These are phyloP conservation scores for Oconnorella tubifera DNA, from an alignment of 2,888 invertebrate species.

Conservation along the genomic window DNA sequence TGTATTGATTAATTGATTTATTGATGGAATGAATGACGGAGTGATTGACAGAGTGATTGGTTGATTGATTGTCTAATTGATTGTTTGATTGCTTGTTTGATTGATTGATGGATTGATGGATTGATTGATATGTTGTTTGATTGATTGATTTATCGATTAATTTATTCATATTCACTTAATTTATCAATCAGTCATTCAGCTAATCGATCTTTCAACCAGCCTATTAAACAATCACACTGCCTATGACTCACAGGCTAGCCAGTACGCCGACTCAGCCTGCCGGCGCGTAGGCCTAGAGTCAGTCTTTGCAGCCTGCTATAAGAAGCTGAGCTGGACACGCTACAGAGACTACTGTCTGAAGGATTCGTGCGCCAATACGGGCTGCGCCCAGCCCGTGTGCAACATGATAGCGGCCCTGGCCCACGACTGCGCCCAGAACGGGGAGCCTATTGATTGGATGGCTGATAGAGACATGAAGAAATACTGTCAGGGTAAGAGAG, in stretches of 20 bases:
- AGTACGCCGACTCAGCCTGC: constrained; percentile 20
- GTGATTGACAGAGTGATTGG: no score
- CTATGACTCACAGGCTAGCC: constrained; percentile 21
- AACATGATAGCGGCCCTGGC: constrained; percentile 77
- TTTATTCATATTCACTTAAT: no score
- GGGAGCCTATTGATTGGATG: constrained; percentile 69
- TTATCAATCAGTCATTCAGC: no score
- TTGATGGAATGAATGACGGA: no score
- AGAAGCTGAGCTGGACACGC: constrained; percentile 20
- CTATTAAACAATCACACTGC: no score
- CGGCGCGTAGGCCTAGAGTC: constrained; percentile 14
- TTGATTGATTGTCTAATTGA: no score
- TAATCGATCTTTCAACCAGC: no score
- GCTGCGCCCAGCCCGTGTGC: constrained; percentile 26
- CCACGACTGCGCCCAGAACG: constrained; percentile 70
- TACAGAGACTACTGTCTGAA: constrained; percentile 21
- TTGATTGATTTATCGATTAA: no score
- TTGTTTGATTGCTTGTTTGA: no score
- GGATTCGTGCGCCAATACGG: constrained; percentile 24
- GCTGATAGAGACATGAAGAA: constrained; percentile 50
- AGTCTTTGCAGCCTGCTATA: constrained; percentile 15
- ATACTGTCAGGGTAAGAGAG: constrained; percentile 30
- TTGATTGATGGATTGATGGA: no score
- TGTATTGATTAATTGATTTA: no score
- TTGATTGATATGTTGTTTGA: no score